Base-by-base conservation (phyloP, 2,797 vertebrate genomes). In the Peromyscus aztecus region DNA sequence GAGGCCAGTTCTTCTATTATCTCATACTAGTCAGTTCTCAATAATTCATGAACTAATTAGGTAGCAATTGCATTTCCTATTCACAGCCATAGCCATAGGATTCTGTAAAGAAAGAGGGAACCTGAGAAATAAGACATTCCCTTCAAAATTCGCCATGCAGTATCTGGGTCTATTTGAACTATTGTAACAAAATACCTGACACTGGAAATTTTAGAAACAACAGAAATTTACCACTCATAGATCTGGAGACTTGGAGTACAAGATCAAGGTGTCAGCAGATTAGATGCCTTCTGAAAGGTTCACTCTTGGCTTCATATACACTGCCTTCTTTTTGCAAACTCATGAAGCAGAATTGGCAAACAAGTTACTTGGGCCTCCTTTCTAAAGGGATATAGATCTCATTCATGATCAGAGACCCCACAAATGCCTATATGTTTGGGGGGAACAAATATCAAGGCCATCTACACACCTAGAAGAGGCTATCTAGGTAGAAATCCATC, bases 41-140 rank as follows among this genome's bases (percentile, higher is more conserved):
- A 37, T 90, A 84, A 95, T 93, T 93, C 92, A 85, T 82, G 23
- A 59, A n/a, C 76, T 94, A 96, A 95, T 96, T 93, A 85, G 92
- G 67, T 31, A 94, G 67, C 71, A 85, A 90, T 93, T 90, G 67
- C 27, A 92, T 57, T 94, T 78, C 69, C 31, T 84, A 31, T 17
- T 87, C 46, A 61, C 19, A 73, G 43, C 43, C 43, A n/a, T 55
- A 86, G 43, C 63, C 75, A 90, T 9, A 52, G 52, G 63, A 55
- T 87, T 46, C n/a, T 82, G 7, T 49, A 61, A 82, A 63, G 55
- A 94, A 61, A 27, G 23, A 75, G 40, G 34, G 59, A 24, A 75
- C 10, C 27, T 63, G 34, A 83, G 65, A 52, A 75, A 65, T 77
- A 43, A 73, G 71, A 46, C 34, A 21, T 63, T 61, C 2, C 19